These are phyloP conservation scores for Spicauda simplicius DNA, from an alignment of 2,888 invertebrate species.

Conservation along the genomic window DNA sequence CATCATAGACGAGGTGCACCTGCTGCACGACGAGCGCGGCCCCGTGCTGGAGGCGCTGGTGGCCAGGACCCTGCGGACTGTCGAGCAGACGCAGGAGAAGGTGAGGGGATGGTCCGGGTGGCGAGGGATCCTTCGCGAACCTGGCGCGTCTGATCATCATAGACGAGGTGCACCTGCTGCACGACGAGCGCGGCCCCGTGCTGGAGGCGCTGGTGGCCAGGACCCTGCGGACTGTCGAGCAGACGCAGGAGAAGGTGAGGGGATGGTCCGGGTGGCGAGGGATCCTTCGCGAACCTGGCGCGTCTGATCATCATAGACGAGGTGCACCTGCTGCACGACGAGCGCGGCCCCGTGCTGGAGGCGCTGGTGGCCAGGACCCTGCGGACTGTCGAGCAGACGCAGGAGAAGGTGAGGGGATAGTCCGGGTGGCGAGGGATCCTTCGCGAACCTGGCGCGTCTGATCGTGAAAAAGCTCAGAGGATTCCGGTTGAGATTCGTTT, in stretches of 20 bases:
- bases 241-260: conserved; percentile 93
- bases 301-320: conserved; percentile 98
- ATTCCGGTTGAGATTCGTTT: too few relatives aligned
- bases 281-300: conserved; percentile 98
- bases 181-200: conserved; percentile 99
- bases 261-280: conserved; percentile 91
- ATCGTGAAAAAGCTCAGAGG: too few relatives aligned
- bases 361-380: conserved; percentile 96
- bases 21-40: conserved; percentile 98
- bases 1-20: conserved; percentile 99
- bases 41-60: conserved; percentile 98
- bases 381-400: conserved; percentile 95
- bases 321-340: conserved; percentile 98
- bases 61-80: conserved; percentile 93
- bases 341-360: conserved; percentile 98
- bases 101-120: conserved; percentile 78
- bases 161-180: conserved; percentile 98
- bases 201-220: conserved; percentile 97
- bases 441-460: conserved; percentile 97
- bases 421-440: conserved; percentile 95
- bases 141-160: conserved; percentile 98
- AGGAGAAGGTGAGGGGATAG: conserved; percentile 89
- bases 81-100: conserved; percentile 97
- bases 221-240: conserved; percentile 94
- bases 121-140: conserved; percentile 98